Evolutionary conservation across 1,140 invertebrate species (phyloP), one percentile per base, ranked within the genome.

Genomic region (Drosophila guanche): DNA sequence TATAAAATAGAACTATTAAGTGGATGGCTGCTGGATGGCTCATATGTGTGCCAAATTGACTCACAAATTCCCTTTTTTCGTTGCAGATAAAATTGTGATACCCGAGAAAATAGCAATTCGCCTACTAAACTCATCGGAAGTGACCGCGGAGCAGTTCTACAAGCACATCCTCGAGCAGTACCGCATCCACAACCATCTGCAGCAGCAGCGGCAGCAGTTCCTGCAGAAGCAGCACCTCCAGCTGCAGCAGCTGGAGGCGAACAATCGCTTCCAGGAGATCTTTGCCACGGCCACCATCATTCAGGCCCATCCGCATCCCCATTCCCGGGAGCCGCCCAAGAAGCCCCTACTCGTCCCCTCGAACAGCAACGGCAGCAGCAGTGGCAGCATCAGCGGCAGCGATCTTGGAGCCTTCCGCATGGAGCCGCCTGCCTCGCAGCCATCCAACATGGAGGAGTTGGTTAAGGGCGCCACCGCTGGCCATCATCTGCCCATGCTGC

Each of bases 71-170:
- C 40, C 14, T 2, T 51, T 69, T 69, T 53, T 20, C 56, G 0
- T 86, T 86, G 23, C 67, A 91, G 90, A 91, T 61, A 91, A 90
- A 90, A 90, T 91, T 88, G 89, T 91, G 79, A 91, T 91, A 90
- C 90, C 90, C 68, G 90, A 91, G 68, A 88, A 91, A 81, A 91
- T 91, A 41, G 90, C 90, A 61, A 91, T 91, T 66, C 88, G 85
- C 51, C 75, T 91, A 61, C 57, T 91, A 10, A 91, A 91, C 68
- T 88, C 85, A 77, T 90, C 90, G 63, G 90, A 91, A 79, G 83
- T 91, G 55, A 89, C 77, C 67, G 88, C 88, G 37, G 90, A 91
- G 74, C 85, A 90, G 88, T 91, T 91, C 77, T 91, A 91, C 65
- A 86, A 74, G 68, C 85, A 90, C 65, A 91, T 91, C 58, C 73